Conservation (phyloP, 2,888 invertebrate genomes). For the Timandra comae region DNA sequence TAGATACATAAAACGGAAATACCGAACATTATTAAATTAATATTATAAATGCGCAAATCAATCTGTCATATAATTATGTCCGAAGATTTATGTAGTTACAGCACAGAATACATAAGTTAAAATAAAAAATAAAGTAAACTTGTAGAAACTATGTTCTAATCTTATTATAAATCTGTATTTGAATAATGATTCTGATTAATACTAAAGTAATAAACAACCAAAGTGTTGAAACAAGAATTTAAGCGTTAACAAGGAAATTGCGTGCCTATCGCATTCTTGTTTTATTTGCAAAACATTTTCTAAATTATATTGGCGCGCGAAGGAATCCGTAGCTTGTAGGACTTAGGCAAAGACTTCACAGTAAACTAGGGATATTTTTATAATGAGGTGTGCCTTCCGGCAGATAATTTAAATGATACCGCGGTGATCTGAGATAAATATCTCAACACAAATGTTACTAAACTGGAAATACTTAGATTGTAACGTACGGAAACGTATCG, state of each 20-base stretch:
- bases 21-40: no score
- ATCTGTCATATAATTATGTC: no score
- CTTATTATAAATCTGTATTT: no score
- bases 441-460: no score
- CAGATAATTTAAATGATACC: slow-evolving; percentile 34
- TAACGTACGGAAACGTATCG: not conserved
- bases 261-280: slow-evolving; percentile 19
- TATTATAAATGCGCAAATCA: no score
- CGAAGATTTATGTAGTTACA: no score
- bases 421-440: slow-evolving; percentile 24
- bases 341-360: slow-evolving; percentile 25
- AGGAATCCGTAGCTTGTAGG: slow-evolving; percentile 31
- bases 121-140: no score
- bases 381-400: slow-evolving; percentile 30
- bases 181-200: slow-evolving; percentile 1
- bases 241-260: slow-evolving; percentile 1
- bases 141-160: no score
- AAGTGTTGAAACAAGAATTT: slow-evolving; percentile 1
- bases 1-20: no score
- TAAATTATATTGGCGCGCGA: slow-evolving; percentile 28
- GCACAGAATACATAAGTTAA: no score
- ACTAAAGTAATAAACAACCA: slow-evolving; percentile 1
- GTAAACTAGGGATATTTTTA: slow-evolving; percentile 27
- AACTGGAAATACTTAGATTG: no score
- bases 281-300: slow-evolving; percentile 25